Base-by-base conservation (phyloP, 2,888 invertebrate genomes). In the Drosophila prolongata region DNA sequence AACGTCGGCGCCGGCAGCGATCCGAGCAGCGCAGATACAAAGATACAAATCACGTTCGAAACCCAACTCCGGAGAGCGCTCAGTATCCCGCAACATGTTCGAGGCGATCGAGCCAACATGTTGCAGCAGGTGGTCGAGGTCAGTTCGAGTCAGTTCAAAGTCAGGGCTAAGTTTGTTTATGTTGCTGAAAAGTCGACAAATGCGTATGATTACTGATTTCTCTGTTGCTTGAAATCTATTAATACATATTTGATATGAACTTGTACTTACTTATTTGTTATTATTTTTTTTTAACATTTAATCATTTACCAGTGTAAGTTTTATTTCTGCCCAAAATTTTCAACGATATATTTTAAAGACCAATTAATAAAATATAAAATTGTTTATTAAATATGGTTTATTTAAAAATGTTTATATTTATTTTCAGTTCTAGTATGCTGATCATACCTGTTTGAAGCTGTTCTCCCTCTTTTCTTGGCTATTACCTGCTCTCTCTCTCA, bases 121-220 rank as follows among this genome's bases (percentile, higher is more conserved):
- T 71, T 53, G 70, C 64, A 14, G 27, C 65, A 66, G 67, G 50
- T 65, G 44, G 80, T 72, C 75, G 83, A 88, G 83, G 89, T 83
- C 83, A 69, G 78, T 66, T 77, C 74, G 46, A 50, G 50, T 66
- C 72, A 78, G 70, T 73, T 90, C 90, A 90, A 90, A 90, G 90
- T 90, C 90, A 90, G 82, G 90, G 90, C 85, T 90, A 90, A 76
- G 68, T 80, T 89, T 89, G 85, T 87, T 85, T 76, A 80, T 77
- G 69, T 80, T 75, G 60, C 50, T 30, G n/a, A 42, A 40, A 6
- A 34, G 49, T 42, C 40, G 10, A 27, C 14, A 38, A 30, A 35
- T 14, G n/a, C 11, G 38, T 1, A 5, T 1, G 10, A 13, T 8
- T 40, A 19, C 6, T 11, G 9, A 11, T 47, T 19, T 10, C 1